Conservation (phyloP, 2,113 vertebrate species). For the Rhinoderma darwinii region DNA sequence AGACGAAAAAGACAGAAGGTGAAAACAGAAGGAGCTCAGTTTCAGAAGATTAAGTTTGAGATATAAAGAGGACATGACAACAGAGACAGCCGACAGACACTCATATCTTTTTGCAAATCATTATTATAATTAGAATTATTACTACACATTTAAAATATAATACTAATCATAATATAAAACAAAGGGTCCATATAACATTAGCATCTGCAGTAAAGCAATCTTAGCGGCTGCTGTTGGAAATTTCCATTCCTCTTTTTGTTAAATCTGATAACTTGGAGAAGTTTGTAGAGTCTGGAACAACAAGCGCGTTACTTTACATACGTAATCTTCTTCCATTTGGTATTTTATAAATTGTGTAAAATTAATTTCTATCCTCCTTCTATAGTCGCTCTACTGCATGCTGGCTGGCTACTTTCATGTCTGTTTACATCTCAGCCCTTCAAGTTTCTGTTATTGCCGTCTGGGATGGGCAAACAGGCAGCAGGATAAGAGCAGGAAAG, state of each 20-base stretch:
- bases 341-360: conserved; percentile 26
- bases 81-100: no score
- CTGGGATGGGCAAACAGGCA: conserved; percentile 62
- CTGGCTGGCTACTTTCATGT: conserved; percentile 50
- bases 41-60: no score
- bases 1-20: no score
- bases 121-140: no score
- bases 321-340: conserved; percentile 39
- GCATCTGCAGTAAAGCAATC: not conserved
- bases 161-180: no score
- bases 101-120: no score
- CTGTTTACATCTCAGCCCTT: conserved; percentile 55
- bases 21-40: no score
- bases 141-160: no score
- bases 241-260: not conserved
- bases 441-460: conserved; percentile 48
- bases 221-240: not conserved
- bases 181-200: not conserved
- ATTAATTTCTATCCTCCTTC: conserved; percentile 17
- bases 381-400: conserved; percentile 2
- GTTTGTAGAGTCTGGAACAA: not conserved
- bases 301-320: not conserved
- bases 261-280: not conserved
- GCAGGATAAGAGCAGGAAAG: conserved; percentile 68
- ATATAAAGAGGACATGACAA: no score